A percentile compares a stretch with the other conserved stretches of the same genome.
phyloP scores from a whole-genome alignment of 2,113 vertebrate species.

The Mixornis gularis region DNA sequence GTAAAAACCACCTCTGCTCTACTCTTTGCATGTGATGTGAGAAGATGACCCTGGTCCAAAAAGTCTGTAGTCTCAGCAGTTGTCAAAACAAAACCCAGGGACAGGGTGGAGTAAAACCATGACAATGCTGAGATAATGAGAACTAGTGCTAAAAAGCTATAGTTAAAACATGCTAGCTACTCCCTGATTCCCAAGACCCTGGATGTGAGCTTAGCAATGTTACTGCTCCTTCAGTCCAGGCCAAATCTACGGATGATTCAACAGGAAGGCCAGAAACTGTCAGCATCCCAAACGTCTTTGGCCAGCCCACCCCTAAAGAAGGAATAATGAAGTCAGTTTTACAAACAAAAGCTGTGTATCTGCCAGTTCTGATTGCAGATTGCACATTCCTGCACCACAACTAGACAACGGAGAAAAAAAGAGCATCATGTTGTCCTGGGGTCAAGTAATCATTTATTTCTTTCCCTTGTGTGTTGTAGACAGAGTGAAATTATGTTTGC shows the following conservation, averaged over 20 bases:
- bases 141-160: background rate
- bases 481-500: background rate
- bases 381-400: constrained; percentile 38
- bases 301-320: constrained; percentile 41
- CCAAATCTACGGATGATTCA: constrained; percentile 13
- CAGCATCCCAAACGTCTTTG: background rate
- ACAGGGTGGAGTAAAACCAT: background rate
- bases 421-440: background rate
- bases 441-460: constrained; percentile 27
- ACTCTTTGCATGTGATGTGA: background rate
- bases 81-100: background rate
- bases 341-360: constrained; percentile 39
- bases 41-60: background rate
- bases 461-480: background rate
- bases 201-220: background rate
- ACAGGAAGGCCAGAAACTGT: constrained; percentile 29
- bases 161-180: background rate
- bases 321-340: constrained; percentile 49
- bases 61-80: background rate
- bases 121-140: background rate
- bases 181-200: background rate
- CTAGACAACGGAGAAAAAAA: background rate
- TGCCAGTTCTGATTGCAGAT: constrained; percentile 31
- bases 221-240: background rate
- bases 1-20: background rate